Evolutionary conservation across 37 sponge, comb jelly and placozoan genomes (phyloP).

Genomic region (Diacarnus erythraeanus): DNA sequence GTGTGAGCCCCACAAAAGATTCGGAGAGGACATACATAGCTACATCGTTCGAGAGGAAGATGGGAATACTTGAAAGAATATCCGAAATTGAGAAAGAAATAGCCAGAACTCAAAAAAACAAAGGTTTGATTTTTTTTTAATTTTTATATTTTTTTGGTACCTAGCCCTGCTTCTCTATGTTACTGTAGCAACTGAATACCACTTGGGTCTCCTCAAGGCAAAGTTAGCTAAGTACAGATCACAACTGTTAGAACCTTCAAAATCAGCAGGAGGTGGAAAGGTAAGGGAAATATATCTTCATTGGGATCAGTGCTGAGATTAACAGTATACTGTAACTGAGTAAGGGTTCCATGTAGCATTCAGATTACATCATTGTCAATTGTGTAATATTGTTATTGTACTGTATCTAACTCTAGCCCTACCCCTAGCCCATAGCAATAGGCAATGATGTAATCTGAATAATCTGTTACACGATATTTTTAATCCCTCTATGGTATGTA

Average conservation of each 20-base stretch:
- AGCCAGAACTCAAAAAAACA: conserved; percentile 97
- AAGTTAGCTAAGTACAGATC: conserved; percentile 97
- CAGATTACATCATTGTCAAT: too few relatives aligned
- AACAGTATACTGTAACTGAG: not conserved
- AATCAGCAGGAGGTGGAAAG: conserved; percentile 65
- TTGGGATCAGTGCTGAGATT: not conserved
- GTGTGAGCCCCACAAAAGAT: too few relatives aligned
- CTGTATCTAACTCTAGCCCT: not conserved
- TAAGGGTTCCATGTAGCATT: too few relatives aligned
- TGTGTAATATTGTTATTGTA: too few relatives aligned
- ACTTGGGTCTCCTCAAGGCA: conserved; percentile 96
- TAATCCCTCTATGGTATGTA: too few relatives aligned
- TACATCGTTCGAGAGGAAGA: too few relatives aligned
- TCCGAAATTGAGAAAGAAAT: conserved; percentile 96
- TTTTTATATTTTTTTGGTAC: not conserved
- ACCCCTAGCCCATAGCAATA: not conserved
- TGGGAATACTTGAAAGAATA: conserved; percentile 99
- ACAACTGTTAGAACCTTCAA: conserved; percentile 86
- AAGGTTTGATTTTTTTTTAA: conserved; percentile 62
- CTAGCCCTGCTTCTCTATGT: too few relatives aligned
- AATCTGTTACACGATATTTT: too few relatives aligned
- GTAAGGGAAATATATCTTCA: conserved; percentile 6
- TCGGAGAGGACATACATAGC: too few relatives aligned
- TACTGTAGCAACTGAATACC: conserved; percentile 95
- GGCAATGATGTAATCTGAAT: too few relatives aligned